Evolutionary conservation across 2,113 vertebrate species (phyloP), one percentile per base, ranked within the genome.

Genomic region (Brienomyrus longianalis): DNA sequence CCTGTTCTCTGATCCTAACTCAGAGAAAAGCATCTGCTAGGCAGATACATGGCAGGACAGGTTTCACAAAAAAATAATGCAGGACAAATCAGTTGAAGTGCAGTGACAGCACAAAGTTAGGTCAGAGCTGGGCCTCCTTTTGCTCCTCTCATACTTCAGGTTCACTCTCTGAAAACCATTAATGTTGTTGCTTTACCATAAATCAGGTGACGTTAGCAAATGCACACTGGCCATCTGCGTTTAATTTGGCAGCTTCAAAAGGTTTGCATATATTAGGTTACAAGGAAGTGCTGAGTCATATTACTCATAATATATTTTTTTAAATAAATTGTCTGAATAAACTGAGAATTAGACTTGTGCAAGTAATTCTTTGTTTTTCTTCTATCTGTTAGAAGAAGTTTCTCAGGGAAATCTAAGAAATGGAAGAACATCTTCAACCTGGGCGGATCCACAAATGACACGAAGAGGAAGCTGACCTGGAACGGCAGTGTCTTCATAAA

Each of bases 341-440:
- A 13, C 43, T 13, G 27, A 84, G 21, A 66, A 86, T 47, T 21
- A 86, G 19, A 5, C 17, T 19, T 87, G 2, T 43, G 50, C 8
- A 62, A 87, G 35, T 17, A 89, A 27, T 21, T 13, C 15, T 9
- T 59, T 1, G 19, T 77, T 86, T 45, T 87, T 39, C 90, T 23
- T 88, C 85, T 27, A 17, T 89, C 21, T 94, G 92, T 90, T 88
- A 99, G 98, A 94, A 97, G 97, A 92, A 99, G 98, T 92, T 95
- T 99, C 91, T 98, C 98, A 91, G 98, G 97, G 86, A 99, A 99
- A 93, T 97, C 98, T 1, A 99, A 98, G 94, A 99, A 97, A 92
- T 99, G 98, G 98, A 99, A 97, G 93, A 99, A 97, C 1, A 99
- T 99, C 94, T 99, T 99, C 94, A 98, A 98, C 93, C 95, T 99